A percentile compares a stretch with the other conserved stretches of the same genome.
phyloP scores from a whole-genome alignment of 2,888 invertebrate genomes.

The Campaea margaritaria region DNA sequence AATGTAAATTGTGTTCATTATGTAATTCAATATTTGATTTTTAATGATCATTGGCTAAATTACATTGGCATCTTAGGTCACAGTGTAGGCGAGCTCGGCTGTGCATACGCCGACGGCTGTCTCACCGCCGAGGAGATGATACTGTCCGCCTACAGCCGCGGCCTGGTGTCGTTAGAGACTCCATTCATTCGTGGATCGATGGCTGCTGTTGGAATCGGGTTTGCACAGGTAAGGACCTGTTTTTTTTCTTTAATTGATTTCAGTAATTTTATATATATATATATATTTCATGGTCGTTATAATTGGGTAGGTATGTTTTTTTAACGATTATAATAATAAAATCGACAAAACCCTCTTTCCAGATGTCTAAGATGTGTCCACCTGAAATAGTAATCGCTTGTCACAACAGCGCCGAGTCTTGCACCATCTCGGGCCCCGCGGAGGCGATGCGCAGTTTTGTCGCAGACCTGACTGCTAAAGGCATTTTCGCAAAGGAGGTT shows the following conservation, averaged over 20 bases:
- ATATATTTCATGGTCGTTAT: too few species aligned
- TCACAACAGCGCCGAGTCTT: constrained; percentile 90
- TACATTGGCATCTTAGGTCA: constrained; percentile 25
- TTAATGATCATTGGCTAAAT: background rate
- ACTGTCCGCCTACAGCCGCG: constrained; percentile 91
- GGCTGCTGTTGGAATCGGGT: constrained; percentile 91
- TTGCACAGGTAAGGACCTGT: constrained; percentile 64
- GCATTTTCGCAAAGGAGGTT: constrained; percentile 57
- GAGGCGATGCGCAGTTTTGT: constrained; percentile 85
- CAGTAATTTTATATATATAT: too few species aligned
- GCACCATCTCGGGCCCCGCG: constrained; percentile 90
- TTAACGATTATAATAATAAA: too few species aligned
- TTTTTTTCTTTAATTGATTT: too few species aligned
- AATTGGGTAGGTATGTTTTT: too few species aligned
- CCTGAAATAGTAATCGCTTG: constrained; percentile 86
- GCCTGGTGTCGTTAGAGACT: constrained; percentile 87
- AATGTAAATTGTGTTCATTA: too few species aligned
- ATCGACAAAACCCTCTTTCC: background rate
- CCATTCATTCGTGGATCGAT: constrained; percentile 89
- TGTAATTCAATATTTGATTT: too few species aligned
- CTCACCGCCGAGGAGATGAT: constrained; percentile 93
- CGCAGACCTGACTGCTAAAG: constrained; percentile 56
- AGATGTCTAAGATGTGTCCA: constrained; percentile 63
- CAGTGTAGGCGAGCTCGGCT: constrained; percentile 93
- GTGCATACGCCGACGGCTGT: constrained; percentile 95